Evolutionary conservation across 2,888 invertebrate genomes (phyloP).

Genomic region (Lepas anatifera): DNA sequence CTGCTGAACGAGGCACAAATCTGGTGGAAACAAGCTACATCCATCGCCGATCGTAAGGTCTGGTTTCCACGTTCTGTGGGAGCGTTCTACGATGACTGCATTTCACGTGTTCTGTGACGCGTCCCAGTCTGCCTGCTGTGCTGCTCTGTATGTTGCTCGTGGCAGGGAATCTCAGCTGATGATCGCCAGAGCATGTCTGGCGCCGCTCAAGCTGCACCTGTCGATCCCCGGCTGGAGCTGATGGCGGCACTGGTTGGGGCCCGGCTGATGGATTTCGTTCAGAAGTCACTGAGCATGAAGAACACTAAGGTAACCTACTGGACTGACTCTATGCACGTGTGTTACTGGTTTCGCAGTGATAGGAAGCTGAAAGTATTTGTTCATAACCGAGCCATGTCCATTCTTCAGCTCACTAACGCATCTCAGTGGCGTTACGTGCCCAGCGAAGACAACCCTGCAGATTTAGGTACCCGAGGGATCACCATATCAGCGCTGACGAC

Average conservation of each 20-base stretch:
- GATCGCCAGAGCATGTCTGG: neutral
- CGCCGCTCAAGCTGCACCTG: neutral
- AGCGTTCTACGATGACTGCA: neutral
- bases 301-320: neutral
- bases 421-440: neutral
- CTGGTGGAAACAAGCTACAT: neutral
- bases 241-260: neutral
- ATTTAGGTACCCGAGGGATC: neutral
- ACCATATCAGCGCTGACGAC: neutral
- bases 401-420: neutral
- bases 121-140: neutral
- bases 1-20: neutral
- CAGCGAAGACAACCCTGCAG: neutral
- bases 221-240: neutral
- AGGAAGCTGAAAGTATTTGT: neutral
- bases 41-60: neutral
- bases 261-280: neutral
- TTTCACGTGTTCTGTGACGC: neutral
- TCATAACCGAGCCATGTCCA: neutral
- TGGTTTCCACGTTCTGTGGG: neutral
- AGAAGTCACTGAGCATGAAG: neutral
- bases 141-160: neutral
- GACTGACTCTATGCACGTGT: neutral
- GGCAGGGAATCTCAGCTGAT: neutral
- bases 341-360: neutral